Evolutionary conservation across 2,888 invertebrate species (phyloP), one percentile per base, ranked within the genome.

Genomic region (Theretra japonica): DNA sequence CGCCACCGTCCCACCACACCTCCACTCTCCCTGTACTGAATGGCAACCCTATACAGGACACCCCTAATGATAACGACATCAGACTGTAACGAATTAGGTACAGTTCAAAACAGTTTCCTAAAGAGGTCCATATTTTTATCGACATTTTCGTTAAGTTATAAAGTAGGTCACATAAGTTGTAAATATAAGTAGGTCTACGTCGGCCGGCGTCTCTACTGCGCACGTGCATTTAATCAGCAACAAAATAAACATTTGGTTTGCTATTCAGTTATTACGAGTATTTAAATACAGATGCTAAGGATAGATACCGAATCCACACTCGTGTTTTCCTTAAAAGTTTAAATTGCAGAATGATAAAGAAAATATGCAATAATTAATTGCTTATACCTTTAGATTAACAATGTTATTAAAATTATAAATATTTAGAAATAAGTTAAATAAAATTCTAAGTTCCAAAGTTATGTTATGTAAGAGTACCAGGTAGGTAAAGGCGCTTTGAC

Each of bases 141-240:
- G 60, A 74, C 75, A 70, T 80, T 83, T 82, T 81, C 80, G 78
- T 83, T 77, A 79, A 74, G 75, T 80, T 76, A 76, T 77, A 82
- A 86, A 83, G 81, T 88, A 85, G 88, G 88, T 86, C 88, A 87
- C 77, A 78, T 70, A 70, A 70, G 75, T 81, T 85, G 85, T 88
- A 85, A 84, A 86, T 86, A 87, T 75, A 74, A 76, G 72, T 76
- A 80, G 76, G 76, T 79, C 75, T 77, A 77, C 74, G 76, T 76
- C 70, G 73, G 48, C 71, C 69, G 69, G 74, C 77, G 77, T 74
- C 75, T 73, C 77, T 75, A 78, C 75, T 56, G 79, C 89, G 90
- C 92, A 93, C 93, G 93, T 93, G 92, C 88, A 88, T 86, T 86
- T 88, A 87, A 91, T 93, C 91, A 89, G 82, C 80, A 82, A 79